Conservation (phyloP, 2,888 invertebrate species). For the Beris chalybata region DNA sequence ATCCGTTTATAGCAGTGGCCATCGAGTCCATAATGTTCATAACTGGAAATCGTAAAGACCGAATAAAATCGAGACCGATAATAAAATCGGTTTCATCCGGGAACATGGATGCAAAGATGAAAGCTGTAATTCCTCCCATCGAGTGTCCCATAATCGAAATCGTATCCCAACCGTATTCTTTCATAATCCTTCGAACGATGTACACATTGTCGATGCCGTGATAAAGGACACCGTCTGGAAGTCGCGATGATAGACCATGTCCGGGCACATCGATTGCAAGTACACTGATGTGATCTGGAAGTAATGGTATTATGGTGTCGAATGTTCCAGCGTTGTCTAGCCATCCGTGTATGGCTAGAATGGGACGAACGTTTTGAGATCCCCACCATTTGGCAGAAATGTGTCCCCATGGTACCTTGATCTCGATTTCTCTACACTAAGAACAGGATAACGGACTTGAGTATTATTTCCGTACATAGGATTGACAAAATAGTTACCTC, state of each 20-base stretch:
- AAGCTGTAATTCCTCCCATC: constrained; percentile 65
- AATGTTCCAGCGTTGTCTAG: constrained; percentile 77
- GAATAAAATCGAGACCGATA: constrained; percentile 52
- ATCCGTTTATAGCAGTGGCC: constrained; percentile 54
- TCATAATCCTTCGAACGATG: constrained; percentile 62
- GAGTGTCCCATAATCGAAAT: constrained; percentile 71
- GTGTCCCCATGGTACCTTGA: constrained; percentile 71
- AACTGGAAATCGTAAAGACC: constrained; percentile 49
- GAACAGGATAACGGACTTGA: not conserved
- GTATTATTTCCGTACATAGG: too few relatives aligned
- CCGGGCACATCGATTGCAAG: constrained; percentile 72
- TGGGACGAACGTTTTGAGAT: constrained; percentile 58
- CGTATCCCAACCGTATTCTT: constrained; percentile 71
- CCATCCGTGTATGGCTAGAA: constrained; percentile 61
- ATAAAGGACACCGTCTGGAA: constrained; percentile 63
- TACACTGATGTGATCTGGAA: constrained; percentile 52
- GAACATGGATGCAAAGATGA: constrained; percentile 65
- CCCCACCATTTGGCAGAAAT: constrained; percentile 74
- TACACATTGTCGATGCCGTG: constrained; percentile 55
- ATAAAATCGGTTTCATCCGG: constrained; percentile 55
- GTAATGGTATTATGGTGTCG: constrained; percentile 61
- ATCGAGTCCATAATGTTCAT: constrained; percentile 53
- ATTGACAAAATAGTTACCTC: too few relatives aligned
- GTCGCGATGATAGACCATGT: constrained; percentile 51
- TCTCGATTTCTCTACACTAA: constrained; percentile 64